A percentile compares a stretch with the other conserved stretches of the same genome.
Conservation (phyloP, 2,797 vertebrate genomes). For the Coregonus sp. region DNA sequence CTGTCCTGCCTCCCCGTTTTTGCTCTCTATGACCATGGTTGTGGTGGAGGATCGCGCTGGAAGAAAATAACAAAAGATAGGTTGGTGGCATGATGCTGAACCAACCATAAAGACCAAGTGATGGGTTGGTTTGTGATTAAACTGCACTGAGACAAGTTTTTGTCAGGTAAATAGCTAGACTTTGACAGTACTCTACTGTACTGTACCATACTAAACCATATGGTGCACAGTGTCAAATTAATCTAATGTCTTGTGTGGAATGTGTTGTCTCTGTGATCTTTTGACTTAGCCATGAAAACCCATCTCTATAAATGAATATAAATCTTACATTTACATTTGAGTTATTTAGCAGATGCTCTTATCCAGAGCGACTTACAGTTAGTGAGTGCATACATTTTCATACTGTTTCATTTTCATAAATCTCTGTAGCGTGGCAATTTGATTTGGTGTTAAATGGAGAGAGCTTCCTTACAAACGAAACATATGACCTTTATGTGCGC, state of each 20-base stretch:
- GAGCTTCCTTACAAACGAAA: neutral
- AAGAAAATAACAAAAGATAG: neutral
- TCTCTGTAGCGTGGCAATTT: neutral
- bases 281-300: neutral
- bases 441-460: neutral
- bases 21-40: slow-evolving; percentile 87
- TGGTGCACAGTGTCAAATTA: no score
- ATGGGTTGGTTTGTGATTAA: neutral
- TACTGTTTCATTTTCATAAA: neutral
- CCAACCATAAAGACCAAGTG: neutral
- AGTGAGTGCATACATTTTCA: no score
- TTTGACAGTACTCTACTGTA: no score
- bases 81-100: neutral
- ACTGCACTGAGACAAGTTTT: no score
- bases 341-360: no score
- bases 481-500: neutral
- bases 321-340: neutral
- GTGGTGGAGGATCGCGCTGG: slow-evolving; percentile 61
- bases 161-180: no score
- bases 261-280: neutral
- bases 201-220: no score
- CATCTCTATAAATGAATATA: neutral
- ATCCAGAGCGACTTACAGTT: no score
- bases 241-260: neutral
- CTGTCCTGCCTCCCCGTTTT: slow-evolving; percentile 77